phyloP scores from a whole-genome alignment of 2,797 vertebrate genomes.

The Lepidocolaptes lacrymiger region DNA sequence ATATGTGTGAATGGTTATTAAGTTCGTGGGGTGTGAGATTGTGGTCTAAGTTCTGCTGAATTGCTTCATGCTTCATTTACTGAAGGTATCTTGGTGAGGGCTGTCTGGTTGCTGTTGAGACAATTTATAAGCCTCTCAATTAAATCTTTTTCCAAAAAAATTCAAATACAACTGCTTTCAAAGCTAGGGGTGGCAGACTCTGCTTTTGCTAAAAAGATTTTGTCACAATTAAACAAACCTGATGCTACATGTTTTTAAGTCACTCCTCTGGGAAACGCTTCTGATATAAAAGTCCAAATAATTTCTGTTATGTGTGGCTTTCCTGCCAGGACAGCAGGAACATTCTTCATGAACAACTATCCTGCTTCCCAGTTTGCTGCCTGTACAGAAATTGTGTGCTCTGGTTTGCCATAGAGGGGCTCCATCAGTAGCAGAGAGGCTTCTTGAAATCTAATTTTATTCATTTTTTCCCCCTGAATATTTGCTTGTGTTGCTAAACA shows the following conservation, averaged over 20 bases:
- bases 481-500: background rate
- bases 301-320: background rate
- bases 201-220: background rate
- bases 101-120: background rate
- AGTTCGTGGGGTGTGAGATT: background rate
- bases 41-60: background rate
- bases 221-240: background rate
- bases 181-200: background rate
- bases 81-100: background rate
- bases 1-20: background rate
- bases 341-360: background rate
- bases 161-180: background rate
- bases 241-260: background rate
- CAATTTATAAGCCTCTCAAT: background rate
- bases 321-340: background rate
- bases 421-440: background rate
- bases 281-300: background rate
- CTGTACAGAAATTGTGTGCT: background rate
- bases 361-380: background rate
- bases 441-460: background rate
- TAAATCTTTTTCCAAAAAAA: background rate
- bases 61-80: background rate
- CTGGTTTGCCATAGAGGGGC: background rate
- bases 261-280: background rate
- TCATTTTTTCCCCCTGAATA: rapidly evolving